Evolutionary conservation across 2,888 invertebrate species (phyloP), one percentile per base, ranked within the genome.

Genomic region (Escarpia spicata): DNA sequence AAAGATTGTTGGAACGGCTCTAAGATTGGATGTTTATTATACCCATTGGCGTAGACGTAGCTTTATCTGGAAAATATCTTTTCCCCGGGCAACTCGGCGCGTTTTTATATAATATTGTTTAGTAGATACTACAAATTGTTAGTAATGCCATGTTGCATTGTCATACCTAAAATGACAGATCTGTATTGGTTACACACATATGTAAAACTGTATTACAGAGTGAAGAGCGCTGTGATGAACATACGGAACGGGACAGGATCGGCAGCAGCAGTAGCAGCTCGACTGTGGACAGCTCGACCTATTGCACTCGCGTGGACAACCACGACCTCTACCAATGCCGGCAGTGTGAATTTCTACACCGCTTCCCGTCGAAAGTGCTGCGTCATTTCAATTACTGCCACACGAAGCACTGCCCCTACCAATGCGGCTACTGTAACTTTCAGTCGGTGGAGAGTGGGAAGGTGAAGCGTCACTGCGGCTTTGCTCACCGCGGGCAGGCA

Each of bases 291-390:
- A 92, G 93, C 91, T 93, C 92, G 91, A 90, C 92, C n/a, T 94
- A 93, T 92, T 92, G 92, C 92, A 90, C 89, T 90, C 92, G 92
- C 43, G 92, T 94, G 31, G 91, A 92, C 0, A 92, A 92, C 45
- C 91, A 75, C 91, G 93, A 93, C 60, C 92, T 93, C 89, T 94
- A 93, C 92, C 92, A 93, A 92, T 94, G 94, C 91, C 92, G 91
- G 43, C 93, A 93, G 31, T 94, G 94, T 60, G 60, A 92, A 26
- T 94, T 94, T 91, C 91, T 93, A 26, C 93, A 93, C 90, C 92
- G 93, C 91, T 93, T 91, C 58, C 93, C 93, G 3, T 92, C 93
- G 12, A 93, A 93, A 60, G 93, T 94, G 26, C 92, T 92, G 90
- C 93, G 93, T 31, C 94, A 94, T 91, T 94, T 45, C 45, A 45